Conservation (phyloP, 2,888 invertebrate species). For the Cosmia pyralina region DNA sequence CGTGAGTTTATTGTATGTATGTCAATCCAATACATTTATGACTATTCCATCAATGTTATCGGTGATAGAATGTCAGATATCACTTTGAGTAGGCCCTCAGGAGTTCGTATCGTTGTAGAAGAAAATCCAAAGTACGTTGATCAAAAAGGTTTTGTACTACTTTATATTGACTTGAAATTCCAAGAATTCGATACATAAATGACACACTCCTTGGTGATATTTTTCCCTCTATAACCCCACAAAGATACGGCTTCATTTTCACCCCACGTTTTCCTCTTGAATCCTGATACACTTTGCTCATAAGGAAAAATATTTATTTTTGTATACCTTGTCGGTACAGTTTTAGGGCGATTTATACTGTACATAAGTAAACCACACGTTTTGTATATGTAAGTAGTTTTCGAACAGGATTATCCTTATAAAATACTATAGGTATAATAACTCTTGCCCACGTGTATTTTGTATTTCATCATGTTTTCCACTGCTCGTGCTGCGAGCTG, state of each 20-base stretch:
- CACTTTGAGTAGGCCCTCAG: too few relatives aligned
- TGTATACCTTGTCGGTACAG: conserved; percentile 7
- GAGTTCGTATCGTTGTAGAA: not conserved
- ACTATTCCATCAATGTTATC: not conserved
- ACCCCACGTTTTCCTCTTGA: conserved; percentile 38
- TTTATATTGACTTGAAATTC: not conserved
- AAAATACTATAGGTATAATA: too few relatives aligned
- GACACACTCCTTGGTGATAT: conserved; percentile 11
- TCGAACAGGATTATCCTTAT: conserved; percentile 14
- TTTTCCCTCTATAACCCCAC: not conserved
- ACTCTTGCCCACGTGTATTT: too few relatives aligned
- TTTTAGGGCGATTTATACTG: conserved; percentile 9
- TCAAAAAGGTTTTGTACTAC: too few relatives aligned
- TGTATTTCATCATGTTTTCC: too few relatives aligned
- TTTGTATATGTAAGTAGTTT: conserved; percentile 22
- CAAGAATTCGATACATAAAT: conserved; percentile 2
- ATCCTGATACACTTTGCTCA: conserved; percentile 44
- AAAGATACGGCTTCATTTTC: conserved; percentile 20
- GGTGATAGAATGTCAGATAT: not conserved
- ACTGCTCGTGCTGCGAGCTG: too few relatives aligned
- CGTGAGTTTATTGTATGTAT: too few relatives aligned
- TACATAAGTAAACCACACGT: not conserved
- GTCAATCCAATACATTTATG: not conserved
- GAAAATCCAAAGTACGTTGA: too few relatives aligned
- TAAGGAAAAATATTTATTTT: conserved; percentile 41